phyloP scores from a whole-genome alignment of 2,888 invertebrate species.

The Acrobasis suavella region DNA sequence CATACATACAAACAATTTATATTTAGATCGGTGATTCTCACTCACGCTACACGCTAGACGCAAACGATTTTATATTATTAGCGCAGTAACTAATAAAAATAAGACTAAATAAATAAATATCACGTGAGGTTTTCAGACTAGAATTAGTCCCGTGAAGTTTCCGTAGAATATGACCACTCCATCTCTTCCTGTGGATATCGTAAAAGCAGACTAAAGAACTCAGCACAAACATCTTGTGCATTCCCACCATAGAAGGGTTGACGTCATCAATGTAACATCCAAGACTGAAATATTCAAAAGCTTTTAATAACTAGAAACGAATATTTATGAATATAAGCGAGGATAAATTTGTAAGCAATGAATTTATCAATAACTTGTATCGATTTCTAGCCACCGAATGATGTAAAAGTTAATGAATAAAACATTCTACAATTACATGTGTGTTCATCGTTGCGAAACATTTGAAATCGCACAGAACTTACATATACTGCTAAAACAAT shows the following conservation, averaged over 20 bases:
- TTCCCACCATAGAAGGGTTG: too few species aligned
- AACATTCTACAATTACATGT: slow-evolving; percentile 13
- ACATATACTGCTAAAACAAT: background rate
- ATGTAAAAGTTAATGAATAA: slow-evolving; percentile 20
- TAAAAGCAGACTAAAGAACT: too few species aligned
- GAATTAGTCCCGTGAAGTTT: too few species aligned
- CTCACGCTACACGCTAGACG: slow-evolving; percentile 65
- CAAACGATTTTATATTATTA: slow-evolving; percentile 68
- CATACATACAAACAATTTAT: slow-evolving; percentile 77
- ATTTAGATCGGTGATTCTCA: slow-evolving; percentile 72
- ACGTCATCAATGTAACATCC: too few species aligned
- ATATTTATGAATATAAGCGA: too few species aligned
- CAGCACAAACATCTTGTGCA: too few species aligned
- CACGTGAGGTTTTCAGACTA: background rate
- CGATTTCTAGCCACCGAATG: slow-evolving; percentile 12
- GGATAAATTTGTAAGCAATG: too few species aligned
- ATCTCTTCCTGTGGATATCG: too few species aligned
- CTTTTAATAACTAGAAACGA: too few species aligned
- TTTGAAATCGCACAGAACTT: background rate
- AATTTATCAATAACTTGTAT: background rate
- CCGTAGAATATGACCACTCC: background rate
- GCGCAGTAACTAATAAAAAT: slow-evolving; percentile 34
- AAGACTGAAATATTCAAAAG: too few species aligned
- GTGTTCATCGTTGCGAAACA: slow-evolving; percentile 8
- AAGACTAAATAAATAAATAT: slow-evolving; percentile 11